These are phyloP conservation scores for Salvelinus sp. DNA, from an alignment of 2,113 vertebrate species.

Conservation along the genomic window DNA sequence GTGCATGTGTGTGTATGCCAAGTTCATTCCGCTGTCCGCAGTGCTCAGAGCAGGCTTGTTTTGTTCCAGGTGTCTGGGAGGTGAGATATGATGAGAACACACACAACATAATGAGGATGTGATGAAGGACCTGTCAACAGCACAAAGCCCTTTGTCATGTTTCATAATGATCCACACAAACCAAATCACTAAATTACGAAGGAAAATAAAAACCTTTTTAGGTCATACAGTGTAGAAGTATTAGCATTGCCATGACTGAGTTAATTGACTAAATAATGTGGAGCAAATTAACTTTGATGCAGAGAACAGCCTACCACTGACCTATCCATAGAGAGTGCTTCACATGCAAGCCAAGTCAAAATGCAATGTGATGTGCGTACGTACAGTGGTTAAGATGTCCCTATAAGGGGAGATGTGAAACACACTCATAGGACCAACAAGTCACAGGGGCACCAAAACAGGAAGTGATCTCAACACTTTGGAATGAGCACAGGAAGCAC, in stretches of 20 bases:
- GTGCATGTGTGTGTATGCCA: background rate
- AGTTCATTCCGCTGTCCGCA: conserved; percentile 12
- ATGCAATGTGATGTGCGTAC: too few relatives aligned
- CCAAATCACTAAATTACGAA: background rate
- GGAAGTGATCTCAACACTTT: conserved; percentile 64
- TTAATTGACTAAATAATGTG: too few relatives aligned
- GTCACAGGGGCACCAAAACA: conserved; percentile 37
- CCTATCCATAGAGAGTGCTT: too few relatives aligned
- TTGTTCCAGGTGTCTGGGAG: conserved; percentile 57
- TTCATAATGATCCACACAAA: conserved; percentile 18
- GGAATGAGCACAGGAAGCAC: conserved; percentile 60
- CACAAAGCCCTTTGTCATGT: conserved; percentile 17
- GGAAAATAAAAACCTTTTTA: background rate
- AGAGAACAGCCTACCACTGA: background rate
- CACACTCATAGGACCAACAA: conserved; percentile 16
- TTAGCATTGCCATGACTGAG: too few relatives aligned
- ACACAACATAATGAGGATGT: conserved; percentile 54
- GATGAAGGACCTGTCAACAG: conserved; percentile 50
- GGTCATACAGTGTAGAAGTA: too few relatives aligned
- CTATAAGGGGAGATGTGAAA: conserved; percentile 13
- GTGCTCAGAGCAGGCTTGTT: conserved; percentile 54
- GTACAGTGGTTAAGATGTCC: background rate
- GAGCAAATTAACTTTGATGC: background rate
- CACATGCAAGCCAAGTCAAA: too few relatives aligned
- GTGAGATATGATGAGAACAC: conserved; percentile 52